Conservation (phyloP, 2,113 vertebrate species). For the Carassius gibelio region DNA sequence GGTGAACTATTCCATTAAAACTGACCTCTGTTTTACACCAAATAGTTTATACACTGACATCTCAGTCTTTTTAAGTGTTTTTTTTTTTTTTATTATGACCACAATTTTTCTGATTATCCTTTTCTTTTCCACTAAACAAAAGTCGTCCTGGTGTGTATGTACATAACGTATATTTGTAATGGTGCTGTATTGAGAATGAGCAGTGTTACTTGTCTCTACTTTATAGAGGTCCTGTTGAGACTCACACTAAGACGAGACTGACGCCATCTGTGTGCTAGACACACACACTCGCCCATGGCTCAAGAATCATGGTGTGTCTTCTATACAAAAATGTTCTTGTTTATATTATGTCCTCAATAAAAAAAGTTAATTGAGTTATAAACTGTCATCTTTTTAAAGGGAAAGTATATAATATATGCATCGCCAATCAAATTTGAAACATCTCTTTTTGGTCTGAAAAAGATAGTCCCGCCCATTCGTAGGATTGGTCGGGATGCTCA, state of each 20-base stretch:
- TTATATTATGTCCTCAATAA: constrained; percentile 21
- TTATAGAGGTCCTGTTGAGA: background rate
- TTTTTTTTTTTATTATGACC: background rate
- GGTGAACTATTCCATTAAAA: constrained; percentile 7
- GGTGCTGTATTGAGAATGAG: constrained; percentile 56
- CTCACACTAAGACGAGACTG: background rate
- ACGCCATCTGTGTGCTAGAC: background rate
- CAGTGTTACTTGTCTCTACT: constrained; percentile 5
- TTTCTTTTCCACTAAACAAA: constrained; percentile 17
- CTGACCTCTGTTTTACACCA: background rate
- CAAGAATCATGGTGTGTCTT: background rate
- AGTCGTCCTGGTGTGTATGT: constrained; percentile 48
- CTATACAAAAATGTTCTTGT: background rate
- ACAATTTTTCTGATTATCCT: background rate
- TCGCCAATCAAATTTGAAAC: background rate
- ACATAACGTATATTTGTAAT: constrained; percentile 66
- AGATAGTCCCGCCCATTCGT: background rate
- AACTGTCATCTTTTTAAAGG: background rate
- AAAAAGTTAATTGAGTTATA: background rate
- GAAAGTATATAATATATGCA: background rate
- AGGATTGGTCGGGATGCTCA: background rate
- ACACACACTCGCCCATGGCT: background rate
- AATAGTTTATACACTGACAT: constrained; percentile 1
- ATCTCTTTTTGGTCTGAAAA: background rate
- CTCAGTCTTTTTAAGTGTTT: background rate